Conservation (phyloP, 1,140 invertebrate species). For the Aphelenchoides avenae region DNA sequence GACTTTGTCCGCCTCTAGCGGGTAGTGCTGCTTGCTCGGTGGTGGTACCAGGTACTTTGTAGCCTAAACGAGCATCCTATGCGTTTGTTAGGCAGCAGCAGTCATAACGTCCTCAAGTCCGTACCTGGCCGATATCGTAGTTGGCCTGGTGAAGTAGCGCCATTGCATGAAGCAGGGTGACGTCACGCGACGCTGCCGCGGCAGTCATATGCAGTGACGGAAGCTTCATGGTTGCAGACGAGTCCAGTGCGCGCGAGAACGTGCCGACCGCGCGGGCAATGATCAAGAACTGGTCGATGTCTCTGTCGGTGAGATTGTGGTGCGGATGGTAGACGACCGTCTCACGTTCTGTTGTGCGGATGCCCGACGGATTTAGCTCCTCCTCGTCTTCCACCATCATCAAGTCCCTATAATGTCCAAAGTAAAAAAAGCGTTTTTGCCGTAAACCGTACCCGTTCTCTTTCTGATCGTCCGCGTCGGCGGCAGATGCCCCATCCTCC, state of each 20-base stretch:
- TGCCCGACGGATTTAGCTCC: constrained; percentile 10
- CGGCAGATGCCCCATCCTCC: constrained; percentile 16
- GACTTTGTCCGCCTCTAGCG: constrained; percentile 45
- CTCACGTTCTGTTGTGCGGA: constrained; percentile 69
- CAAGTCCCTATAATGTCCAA: constrained; percentile 14
- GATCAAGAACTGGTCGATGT: constrained; percentile 97
- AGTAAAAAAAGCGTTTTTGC: constrained; percentile 8
- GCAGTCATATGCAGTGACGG: constrained; percentile 97
- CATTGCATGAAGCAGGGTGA: constrained; percentile 97
- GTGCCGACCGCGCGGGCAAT: constrained; percentile 94
- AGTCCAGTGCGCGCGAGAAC: constrained; percentile 94
- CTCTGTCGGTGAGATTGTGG: constrained; percentile 80
- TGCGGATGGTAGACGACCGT: constrained; percentile 86
- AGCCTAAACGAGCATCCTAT: constrained; percentile 62
- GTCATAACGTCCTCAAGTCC: neutral
- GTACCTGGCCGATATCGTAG: constrained; percentile 77
- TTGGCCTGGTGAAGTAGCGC: constrained; percentile 85
- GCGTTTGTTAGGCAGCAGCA: neutral
- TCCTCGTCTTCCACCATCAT: constrained; percentile 42
- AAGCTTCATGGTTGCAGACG: constrained; percentile 93
- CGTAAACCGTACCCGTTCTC: constrained; percentile 27
- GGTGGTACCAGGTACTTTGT: constrained; percentile 87
- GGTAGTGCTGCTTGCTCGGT: constrained; percentile 60
- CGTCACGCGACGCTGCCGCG: constrained; percentile 92
- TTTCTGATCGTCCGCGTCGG: constrained; percentile 22